Base-by-base conservation (phyloP, 2,888 invertebrate genomes). In the Zelleria hepariella region DNA sequence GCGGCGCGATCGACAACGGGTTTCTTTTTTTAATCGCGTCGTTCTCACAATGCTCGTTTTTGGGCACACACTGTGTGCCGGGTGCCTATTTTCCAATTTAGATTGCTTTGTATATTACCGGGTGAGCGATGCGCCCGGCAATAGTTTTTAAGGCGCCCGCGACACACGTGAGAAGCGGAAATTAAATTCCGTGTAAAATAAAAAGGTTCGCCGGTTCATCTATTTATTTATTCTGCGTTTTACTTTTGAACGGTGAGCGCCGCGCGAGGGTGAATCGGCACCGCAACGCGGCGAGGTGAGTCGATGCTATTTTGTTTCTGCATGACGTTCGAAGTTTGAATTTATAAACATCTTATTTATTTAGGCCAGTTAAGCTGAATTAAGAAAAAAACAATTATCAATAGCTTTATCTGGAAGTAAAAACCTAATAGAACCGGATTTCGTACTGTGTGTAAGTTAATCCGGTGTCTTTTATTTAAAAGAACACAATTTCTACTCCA, bases 1-100 rank as follows among this genome's bases (percentile, higher is more conserved):
- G 82, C 84, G 78, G 79, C 80, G 85, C 87, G 87, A 88, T 88
- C 87, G 87, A 86, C 87, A 88, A 85, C 87, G 73, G 78, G 74
- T 86, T 88, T 87, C 87, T 86, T 88, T 88, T 88, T 88, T 88
- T 87, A 86, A 88, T 88, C 88, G 88, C 87, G 87, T 87, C 85
- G 87, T 80, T 80, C 81, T 87, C 86, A 75, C 77, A 74, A 75
- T 86, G 78, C 74, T 88, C 87, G 85, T 87, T 88, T 87, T 88
- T 84, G 86, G 87, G 87, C 87, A 87, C 85, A 87, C 86, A 88
- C 82, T 49, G 59, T 79, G 86, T 79, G 86, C 84, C 83, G 86
- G 84, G 82, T 86, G 87, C 87, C 87, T 87, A 87, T 88, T 86
- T 87, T 88, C 87, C 87, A 87, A 87, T 87, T 88, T 87, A 87